Base-by-base conservation (phyloP, 2,888 invertebrate species). In the Phragmatobia fuliginosa region DNA sequence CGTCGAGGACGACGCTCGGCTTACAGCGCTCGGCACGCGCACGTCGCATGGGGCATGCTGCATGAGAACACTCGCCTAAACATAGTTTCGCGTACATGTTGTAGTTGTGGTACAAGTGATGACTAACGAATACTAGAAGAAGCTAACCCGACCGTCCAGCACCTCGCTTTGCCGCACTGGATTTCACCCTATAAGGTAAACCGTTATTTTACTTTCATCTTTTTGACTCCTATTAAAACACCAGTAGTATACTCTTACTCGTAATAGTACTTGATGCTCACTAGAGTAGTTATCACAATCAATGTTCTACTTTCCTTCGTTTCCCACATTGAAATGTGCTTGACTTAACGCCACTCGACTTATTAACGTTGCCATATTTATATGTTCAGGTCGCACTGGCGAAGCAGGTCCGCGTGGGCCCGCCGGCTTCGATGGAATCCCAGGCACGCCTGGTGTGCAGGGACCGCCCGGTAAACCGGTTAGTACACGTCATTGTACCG, bases 401-500 rank as follows among this genome's bases (percentile, higher is more conserved):
- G 97, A 97, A 74, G 92, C 95, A 52, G 99, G 99, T 1, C 96
- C 96, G 2, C 96, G 96, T 76, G 98, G 98, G 38, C 96, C 97
- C 25, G 94, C 97, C 2, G 98, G 98, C 31, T 90, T 96, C 67
- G 96, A 97, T 85, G 98, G 98, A 49, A 90, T 96, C 71, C 96
- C 97, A 76, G 98, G 98, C 11, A 97, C 97, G 82, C 92, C 97
- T n/a, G 98, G 98, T 75, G 97, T 98, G 79, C 98, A 98, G 91
- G 98, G 98, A 70, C 98, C 98, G 21, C 98, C 98, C 36, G 98
- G 98, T 79, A 95, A 97, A 88, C 97, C 97, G 81, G 97, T 97
- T 88, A 94, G 96, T 87, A 58, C 49, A 25, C 58, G 21, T 3
- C 16, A 38, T 25, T 70, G 25, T 52, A 56, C 56, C 25, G 5